Percentiles rank a stretch among this genome's conserved stretches.
Evolutionary conservation across 2,888 invertebrate species (phyloP).

Genomic region (Omphaloscelis lunosa): DNA sequence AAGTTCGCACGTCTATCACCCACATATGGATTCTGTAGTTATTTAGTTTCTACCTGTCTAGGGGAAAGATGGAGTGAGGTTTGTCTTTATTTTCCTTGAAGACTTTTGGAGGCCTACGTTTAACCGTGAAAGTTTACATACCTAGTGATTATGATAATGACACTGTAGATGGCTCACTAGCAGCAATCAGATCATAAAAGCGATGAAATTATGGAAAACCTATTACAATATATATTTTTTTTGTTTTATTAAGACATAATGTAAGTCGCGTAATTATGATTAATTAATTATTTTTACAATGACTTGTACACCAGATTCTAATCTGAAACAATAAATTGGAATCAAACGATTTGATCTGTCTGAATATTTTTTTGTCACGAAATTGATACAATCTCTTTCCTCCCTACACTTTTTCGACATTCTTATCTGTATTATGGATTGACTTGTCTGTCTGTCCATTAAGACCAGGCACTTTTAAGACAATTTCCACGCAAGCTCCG

Average conservation of each 20-base stretch:
- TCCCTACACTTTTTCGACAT: background rate
- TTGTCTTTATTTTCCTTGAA: background rate
- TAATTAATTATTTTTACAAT: constrained; percentile 31
- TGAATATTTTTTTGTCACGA: background rate
- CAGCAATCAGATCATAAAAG: constrained; percentile 2
- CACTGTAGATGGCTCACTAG: background rate
- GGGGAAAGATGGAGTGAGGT: background rate
- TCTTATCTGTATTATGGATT: background rate
- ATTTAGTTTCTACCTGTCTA: too few relatives aligned
- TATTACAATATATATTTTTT: background rate
- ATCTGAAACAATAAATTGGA: constrained; percentile 31
- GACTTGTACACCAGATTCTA: constrained; percentile 22
- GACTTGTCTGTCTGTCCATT: background rate
- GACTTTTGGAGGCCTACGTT: background rate
- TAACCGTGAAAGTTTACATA: background rate
- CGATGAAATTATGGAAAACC: constrained; percentile 17
- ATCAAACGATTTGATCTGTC: constrained; percentile 26
- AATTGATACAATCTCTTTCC: background rate
- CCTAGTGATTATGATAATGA: background rate
- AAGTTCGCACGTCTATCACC: too few relatives aligned
- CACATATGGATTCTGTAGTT: too few relatives aligned
- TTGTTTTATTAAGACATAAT: background rate
- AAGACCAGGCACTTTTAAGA: too few relatives aligned
- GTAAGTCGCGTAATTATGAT: constrained; percentile 40
- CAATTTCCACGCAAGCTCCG: too few relatives aligned